A percentile compares a stretch with the other conserved stretches of the same genome.
Evolutionary conservation across 1,140 invertebrate genomes (phyloP).

Genomic region (Ptiloglossa arizonensis): DNA sequence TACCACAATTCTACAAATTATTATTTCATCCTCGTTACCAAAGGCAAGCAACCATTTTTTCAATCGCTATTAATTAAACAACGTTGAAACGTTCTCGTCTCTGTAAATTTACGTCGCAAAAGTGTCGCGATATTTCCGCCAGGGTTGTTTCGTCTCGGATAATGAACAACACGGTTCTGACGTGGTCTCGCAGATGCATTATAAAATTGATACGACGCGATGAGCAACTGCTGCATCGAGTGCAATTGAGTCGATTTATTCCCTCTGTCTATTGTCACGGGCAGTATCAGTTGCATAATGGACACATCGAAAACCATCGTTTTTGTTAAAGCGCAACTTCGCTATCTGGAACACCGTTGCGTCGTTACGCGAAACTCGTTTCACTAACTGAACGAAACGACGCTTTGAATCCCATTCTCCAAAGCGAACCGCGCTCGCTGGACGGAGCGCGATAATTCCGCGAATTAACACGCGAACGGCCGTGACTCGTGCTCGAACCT

Average conservation of each 20-base stretch:
- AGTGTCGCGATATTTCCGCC: neutral
- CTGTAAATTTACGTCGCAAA: neutral
- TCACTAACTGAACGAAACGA: neutral
- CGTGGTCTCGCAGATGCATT: neutral
- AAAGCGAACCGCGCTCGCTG: neutral
- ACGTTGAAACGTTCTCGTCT: neutral
- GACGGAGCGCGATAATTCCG: neutral
- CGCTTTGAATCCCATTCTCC: neutral
- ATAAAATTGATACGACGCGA: slow-evolving; percentile 12
- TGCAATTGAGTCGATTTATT: slow-evolving; percentile 1
- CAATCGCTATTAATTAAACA: neutral
- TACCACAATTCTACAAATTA: no score
- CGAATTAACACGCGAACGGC: neutral
- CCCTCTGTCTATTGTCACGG: neutral
- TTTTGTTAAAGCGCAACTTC: neutral
- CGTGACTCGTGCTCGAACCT: neutral
- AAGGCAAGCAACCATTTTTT: no score
- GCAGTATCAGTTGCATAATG: neutral
- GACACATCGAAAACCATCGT: neutral
- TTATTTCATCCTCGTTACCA: no score
- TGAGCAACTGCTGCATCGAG: neutral
- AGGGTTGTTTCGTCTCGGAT: neutral
- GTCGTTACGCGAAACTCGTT: neutral
- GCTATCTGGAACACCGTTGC: no score
- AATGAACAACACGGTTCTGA: neutral